Percentiles rank a stretch among this genome's conserved stretches.
phyloP scores from a whole-genome alignment of 2,113 vertebrate species.

The Sus scrofa region T2T-Sscrofa CM000824.6:207742001-207742500 shows the following conservation, averaged over 20 bases:
- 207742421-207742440: no score
- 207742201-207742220: neutral
- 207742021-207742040: neutral
- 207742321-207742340: neutral
- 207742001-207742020: neutral
- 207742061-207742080: neutral
- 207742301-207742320: neutral
- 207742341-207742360: neutral
- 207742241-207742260: neutral
- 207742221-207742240: neutral
- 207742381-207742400: no score
- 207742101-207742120: neutral
- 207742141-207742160: neutral
- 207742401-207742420: no score
- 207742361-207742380: no score
- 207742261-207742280: neutral
- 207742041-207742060: neutral
- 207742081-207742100: neutral
- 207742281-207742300: neutral
- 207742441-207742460: no score
- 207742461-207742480: neutral
- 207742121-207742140: neutral
- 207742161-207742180: neutral
- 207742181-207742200: neutral
- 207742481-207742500: neutral